Percentiles rank a stretch among this genome's conserved stretches.
Evolutionary conservation across 1,140 invertebrate genomes (phyloP).

Genomic region (Maniola jurtina): DNA sequence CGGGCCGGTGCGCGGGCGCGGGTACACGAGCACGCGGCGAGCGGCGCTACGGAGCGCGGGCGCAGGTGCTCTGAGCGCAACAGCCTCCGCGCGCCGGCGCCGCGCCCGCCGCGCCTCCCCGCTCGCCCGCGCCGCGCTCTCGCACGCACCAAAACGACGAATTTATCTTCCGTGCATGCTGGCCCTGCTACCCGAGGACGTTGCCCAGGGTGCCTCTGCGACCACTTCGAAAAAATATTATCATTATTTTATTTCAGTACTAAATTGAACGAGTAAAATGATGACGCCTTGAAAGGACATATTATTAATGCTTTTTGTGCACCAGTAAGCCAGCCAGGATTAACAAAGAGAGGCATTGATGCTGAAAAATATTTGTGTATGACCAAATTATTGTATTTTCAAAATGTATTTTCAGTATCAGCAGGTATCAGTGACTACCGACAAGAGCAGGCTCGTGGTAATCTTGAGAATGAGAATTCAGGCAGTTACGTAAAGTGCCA

Average conservation of each 20-base stretch:
- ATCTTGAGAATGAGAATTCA: too few species aligned
- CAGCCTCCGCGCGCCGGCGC: constrained; percentile 73
- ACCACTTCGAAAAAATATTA: constrained; percentile 29
- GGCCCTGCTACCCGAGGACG: constrained; percentile 68
- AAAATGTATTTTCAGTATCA: background rate
- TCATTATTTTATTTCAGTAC: background rate
- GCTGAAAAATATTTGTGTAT: too few species aligned
- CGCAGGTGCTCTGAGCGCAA: constrained; percentile 76
- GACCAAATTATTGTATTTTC: too few species aligned
- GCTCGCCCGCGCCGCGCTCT: constrained; percentile 58
- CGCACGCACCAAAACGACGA: constrained; percentile 75
- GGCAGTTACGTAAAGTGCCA: too few species aligned
- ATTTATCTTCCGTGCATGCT: constrained; percentile 75
- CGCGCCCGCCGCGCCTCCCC: constrained; percentile 60
- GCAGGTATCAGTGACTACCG: too few species aligned
- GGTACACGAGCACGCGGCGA: constrained; percentile 67
- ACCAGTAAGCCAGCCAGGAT: too few species aligned
- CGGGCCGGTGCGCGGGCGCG: constrained; percentile 64
- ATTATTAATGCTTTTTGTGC: too few species aligned
- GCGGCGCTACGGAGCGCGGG: constrained; percentile 75
- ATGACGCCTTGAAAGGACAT: too few species aligned
- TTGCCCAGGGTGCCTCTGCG: constrained; percentile 58
- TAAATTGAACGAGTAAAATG: too few species aligned
- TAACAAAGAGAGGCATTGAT: too few species aligned
- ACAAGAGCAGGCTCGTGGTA: too few species aligned